These are phyloP conservation scores for Dastarcus helophoroides DNA, from an alignment of 2,888 invertebrate species.

Conservation along the genomic window DNA sequence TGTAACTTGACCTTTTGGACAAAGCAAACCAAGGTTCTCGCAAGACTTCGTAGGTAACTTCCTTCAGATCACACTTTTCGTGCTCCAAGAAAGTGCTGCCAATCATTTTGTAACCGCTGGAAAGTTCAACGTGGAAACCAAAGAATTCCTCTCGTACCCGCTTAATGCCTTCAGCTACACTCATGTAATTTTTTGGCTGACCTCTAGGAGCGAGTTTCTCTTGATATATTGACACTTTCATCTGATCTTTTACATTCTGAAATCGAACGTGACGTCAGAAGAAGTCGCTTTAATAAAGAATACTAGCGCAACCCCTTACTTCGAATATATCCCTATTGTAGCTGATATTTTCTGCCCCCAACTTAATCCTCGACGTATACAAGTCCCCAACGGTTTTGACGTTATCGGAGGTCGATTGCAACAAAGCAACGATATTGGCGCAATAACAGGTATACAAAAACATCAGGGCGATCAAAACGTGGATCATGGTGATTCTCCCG, in stretches of 20 bases:
- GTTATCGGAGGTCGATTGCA: conserved; percentile 47
- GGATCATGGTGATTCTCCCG: conserved; percentile 32
- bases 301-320: no score
- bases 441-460: conserved; percentile 51
- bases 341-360: conserved; percentile 49
- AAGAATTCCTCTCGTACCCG: conserved; percentile 49
- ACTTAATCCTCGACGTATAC: conserved; percentile 42
- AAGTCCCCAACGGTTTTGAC: conserved; percentile 43
- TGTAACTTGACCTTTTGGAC: conserved; percentile 42
- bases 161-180: conserved; percentile 47
- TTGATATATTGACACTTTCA: conserved; percentile 48
- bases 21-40: conserved; percentile 45
- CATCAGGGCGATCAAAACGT: conserved; percentile 32
- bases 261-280: no score
- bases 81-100: conserved; percentile 54
- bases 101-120: conserved; percentile 54
- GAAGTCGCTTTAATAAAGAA: no score
- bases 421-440: conserved; percentile 51
- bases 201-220: conserved; percentile 51
- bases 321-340: no score
- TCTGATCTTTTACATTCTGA: conserved; percentile 49
- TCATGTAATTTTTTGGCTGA: conserved; percentile 44
- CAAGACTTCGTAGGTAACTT: conserved; percentile 45
- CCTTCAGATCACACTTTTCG: conserved; percentile 59
- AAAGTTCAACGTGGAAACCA: conserved; percentile 56